Evolutionary conservation across 2,888 invertebrate species (phyloP).

Genomic region (Allacma fusca): DNA sequence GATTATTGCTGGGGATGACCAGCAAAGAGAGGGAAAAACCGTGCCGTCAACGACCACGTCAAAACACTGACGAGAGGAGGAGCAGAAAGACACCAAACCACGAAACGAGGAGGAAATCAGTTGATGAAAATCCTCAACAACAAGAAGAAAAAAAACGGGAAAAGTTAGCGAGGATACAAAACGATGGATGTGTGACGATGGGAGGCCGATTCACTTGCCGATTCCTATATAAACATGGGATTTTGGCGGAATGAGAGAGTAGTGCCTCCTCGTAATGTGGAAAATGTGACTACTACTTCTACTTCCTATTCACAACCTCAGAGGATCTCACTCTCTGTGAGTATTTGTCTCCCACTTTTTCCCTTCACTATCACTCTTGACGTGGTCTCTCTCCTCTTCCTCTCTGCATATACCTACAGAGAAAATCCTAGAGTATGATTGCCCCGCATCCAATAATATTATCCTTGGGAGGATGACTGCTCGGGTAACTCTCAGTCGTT

Average conservation of each 20-base stretch:
- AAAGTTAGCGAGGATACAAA: not conserved
- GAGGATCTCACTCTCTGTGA: not conserved
- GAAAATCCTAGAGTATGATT: not conserved
- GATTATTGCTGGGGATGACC: too few relatives aligned
- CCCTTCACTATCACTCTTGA: not conserved
- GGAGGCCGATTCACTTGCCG: not conserved
- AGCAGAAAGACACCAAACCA: not conserved
- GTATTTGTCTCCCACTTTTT: conserved; percentile 1
- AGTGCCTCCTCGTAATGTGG: too few relatives aligned
- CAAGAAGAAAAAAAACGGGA: too few relatives aligned
- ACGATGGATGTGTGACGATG: not conserved
- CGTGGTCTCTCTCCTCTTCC: too few relatives aligned
- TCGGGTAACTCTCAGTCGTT: not conserved
- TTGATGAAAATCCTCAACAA: not conserved
- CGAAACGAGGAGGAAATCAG: not conserved
- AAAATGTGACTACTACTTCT: too few relatives aligned
- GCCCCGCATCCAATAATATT: not conserved
- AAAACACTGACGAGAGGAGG: not conserved
- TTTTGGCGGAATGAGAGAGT: too few relatives aligned
- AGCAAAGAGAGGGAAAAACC: too few relatives aligned
- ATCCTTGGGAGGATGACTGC: not conserved
- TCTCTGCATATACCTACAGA: not conserved
- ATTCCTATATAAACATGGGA: not conserved
- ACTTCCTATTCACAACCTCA: not conserved
- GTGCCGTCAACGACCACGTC: not conserved